Evolutionary conservation across 2,113 vertebrate genomes (phyloP), one percentile per base, ranked within the genome.

Genomic region (Fulica atra): DNA sequence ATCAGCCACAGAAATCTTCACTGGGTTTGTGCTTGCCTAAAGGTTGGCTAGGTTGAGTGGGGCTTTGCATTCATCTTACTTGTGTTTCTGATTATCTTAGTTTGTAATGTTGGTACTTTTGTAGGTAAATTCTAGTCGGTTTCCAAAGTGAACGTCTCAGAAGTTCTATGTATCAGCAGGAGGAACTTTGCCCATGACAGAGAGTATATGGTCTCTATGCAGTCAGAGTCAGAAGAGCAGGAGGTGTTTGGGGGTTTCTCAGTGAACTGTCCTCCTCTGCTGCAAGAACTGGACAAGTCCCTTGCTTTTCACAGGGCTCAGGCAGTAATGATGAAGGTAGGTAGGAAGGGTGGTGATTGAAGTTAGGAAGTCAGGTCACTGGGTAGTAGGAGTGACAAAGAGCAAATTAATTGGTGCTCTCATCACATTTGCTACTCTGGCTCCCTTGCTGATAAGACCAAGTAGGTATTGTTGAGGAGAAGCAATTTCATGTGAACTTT

Each of bases 181-280:
- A 87, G 59, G 25, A 94, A 25, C 31, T 74, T 77, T 91, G 70
- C 72, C 86, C 80, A 18, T 42, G 35, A 13, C 13, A 46, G 61
- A 68, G 93, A 86, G 86, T 63, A 12, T 28, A 2, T 8, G 10
- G 44, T 92, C 29, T 93, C 61, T 7, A 21, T 20, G 44, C 42
- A 71, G 26, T 69, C n/a, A 84, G 69, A n/a, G 7, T 42, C 61
- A 78, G 42, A 86, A 76, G 91, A 91, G 81, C 77, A 60, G 48
- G 61, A 81, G 42, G 24, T 73, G 59, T 24, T 86, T 35, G 80
- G 72, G 89, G 40, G 21, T 56, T 70, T 42, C 53, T 91, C 36
- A 14, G 53, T 56, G 81, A 91, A 26, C 25, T 66, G 11, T 72
- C 61, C 56, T 87, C 16, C 19, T 51, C 48, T 31, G 0, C 31